Evolutionary conservation across 2,888 invertebrate genomes (phyloP).

Genomic region (Hydraecia micacea): DNA sequence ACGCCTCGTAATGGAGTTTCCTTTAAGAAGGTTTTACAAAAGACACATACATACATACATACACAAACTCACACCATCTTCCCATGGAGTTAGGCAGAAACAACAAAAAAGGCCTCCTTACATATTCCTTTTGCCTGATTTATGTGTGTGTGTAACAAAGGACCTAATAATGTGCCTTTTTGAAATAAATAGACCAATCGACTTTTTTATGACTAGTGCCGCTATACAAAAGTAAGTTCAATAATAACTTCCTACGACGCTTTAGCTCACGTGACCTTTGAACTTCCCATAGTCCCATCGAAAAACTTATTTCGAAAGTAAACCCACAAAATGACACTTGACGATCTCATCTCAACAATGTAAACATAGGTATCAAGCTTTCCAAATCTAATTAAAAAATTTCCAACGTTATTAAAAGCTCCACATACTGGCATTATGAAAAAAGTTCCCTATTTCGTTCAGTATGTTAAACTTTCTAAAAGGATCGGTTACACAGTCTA

Average conservation of each 20-base stretch:
- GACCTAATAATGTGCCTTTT: too few species aligned
- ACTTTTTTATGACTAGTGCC: too few species aligned
- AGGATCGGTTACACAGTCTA: conserved; percentile 63
- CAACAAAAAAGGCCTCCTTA: too few species aligned
- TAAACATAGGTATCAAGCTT: conserved; percentile 35
- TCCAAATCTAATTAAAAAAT: conserved; percentile 67
- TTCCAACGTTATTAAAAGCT: conserved; percentile 62
- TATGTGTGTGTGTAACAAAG: too few species aligned
- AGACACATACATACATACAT: too few species aligned
- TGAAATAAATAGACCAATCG: too few species aligned
- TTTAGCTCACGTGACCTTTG: neutral
- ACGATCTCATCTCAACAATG: conserved; percentile 28
- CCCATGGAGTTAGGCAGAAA: too few species aligned
- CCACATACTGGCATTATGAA: conserved; percentile 67
- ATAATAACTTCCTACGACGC: neutral
- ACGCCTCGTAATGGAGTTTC: neutral
- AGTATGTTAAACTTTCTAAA: conserved; percentile 64
- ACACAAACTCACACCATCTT: too few species aligned
- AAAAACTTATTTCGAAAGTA: conserved; percentile 20
- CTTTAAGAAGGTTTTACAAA: too few species aligned
- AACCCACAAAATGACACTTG: conserved; percentile 23
- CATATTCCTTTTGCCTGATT: too few species aligned
- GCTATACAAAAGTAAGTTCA: neutral
- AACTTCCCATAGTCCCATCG: neutral
- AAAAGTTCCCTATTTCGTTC: conserved; percentile 64